These are phyloP conservation scores for Hippopotamyrus pictus DNA, from an alignment of 2,797 vertebrate species.

Conservation along the genomic window DNA sequence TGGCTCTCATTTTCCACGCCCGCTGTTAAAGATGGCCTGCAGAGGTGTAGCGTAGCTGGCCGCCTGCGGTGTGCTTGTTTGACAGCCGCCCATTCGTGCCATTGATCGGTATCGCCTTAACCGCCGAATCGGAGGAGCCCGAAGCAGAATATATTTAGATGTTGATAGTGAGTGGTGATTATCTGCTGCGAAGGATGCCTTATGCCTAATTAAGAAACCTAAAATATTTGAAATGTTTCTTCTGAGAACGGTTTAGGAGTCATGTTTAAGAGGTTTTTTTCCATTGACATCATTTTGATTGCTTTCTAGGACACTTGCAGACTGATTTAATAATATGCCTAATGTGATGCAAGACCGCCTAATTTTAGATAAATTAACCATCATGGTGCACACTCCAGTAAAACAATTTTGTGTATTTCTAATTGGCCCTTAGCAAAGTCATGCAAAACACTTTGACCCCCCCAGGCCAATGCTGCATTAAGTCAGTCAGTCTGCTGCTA, in stretches of 20 bases:
- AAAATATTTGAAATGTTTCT: background rate
- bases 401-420: background rate
- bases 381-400: background rate
- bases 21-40: slow-evolving; percentile 7
- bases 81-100: background rate
- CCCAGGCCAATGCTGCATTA: background rate
- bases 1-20: background rate
- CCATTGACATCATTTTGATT: slow-evolving; percentile 6
- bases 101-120: background rate
- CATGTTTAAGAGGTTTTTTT: background rate
- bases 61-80: background rate
- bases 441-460: background rate
- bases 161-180: background rate
- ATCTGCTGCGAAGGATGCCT: background rate
- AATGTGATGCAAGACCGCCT: slow-evolving; percentile 19
- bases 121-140: background rate
- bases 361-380: slow-evolving; percentile 20
- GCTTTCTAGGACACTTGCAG: slow-evolving; percentile 26
- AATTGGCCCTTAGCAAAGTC: background rate
- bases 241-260: background rate
- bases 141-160: background rate
- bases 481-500: background rate
- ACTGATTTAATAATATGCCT: slow-evolving; percentile 23
- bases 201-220: background rate
- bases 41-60: background rate